Base-by-base conservation (phyloP, 2,113 vertebrate genomes). In the Rhinogobius similis region DNA sequence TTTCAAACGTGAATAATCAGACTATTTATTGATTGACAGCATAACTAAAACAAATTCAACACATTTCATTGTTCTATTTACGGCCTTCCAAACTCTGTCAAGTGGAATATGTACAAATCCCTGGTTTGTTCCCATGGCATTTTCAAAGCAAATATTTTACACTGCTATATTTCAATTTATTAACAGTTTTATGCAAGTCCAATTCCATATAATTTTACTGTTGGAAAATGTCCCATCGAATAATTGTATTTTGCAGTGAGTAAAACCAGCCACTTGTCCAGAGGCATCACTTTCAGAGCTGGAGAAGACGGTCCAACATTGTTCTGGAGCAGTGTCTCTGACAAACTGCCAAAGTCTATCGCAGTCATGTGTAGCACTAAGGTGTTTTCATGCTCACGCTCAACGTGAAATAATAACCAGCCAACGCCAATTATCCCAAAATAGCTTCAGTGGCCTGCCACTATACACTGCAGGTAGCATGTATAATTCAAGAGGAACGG, bases 401-500 rank as follows among this genome's bases (percentile, higher is more conserved):
- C 29, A 29, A 36, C 18, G 58, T 61, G 29, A 61, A 36, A 61
- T 61, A 61, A 36, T 61, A 36, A 61, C 29, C 29, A 36, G 29
- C 58, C 10, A 61, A 32, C 16, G 29, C 27, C 58, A 61, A 61
- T 61, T 61, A 61, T 61, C 58, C 27, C 16, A 61, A 61, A 61
- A 61, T 61, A 61, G 58, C 27, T 20, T 32, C 58, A 61, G 18
- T 61, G 0, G 8, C 3, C 29, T 36, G 58, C 16, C 58, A 61
- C 27, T 36, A n/a, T 36, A 20, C 55, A 29, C 52, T 55, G 55
- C 26, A 58, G 55, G 55, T 58, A 29, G 55, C 55, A 58, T 58
- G 55, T 58, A 27, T 58, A 58, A 58, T 58, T 58, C 55, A 58
- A 27, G 2, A 58, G 55, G 26, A 27, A 58, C 11, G 26, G 24